Conservation (phyloP, 1,140 invertebrate genomes). For the Camponotus floridanus region DNA sequence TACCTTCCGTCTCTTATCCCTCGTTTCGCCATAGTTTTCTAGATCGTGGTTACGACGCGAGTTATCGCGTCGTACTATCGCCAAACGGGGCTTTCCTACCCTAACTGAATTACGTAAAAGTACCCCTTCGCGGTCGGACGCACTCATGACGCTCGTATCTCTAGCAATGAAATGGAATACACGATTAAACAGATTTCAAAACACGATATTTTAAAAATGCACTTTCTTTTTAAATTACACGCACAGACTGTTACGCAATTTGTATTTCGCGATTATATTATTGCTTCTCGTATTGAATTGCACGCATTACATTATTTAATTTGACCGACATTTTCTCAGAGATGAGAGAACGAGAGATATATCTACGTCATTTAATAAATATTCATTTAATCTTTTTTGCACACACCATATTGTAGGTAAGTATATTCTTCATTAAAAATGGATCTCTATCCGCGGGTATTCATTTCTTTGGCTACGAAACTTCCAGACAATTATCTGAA, state of each 20-base stretch:
- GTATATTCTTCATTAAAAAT: constrained; percentile 47
- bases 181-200: background rate
- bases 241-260: background rate
- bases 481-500: constrained; percentile 55
- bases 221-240: background rate
- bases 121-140: background rate
- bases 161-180: background rate
- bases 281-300: too few species aligned
- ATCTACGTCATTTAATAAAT: constrained; percentile 1
- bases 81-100: background rate
- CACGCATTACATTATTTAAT: background rate
- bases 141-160: background rate
- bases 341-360: background rate
- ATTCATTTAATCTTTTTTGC: background rate
- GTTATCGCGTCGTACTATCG: constrained; percentile 13
- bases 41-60: constrained; percentile 33
- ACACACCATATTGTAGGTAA: background rate
- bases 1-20: background rate
- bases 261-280: background rate
- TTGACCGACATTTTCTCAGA: background rate
- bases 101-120: constrained; percentile 33
- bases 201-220: too few species aligned
- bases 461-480: constrained; percentile 35
- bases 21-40: constrained; percentile 27
- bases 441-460: constrained; percentile 19